phyloP scores from a whole-genome alignment of 2,797 vertebrate genomes.

The Poecilia wingei region DNA sequence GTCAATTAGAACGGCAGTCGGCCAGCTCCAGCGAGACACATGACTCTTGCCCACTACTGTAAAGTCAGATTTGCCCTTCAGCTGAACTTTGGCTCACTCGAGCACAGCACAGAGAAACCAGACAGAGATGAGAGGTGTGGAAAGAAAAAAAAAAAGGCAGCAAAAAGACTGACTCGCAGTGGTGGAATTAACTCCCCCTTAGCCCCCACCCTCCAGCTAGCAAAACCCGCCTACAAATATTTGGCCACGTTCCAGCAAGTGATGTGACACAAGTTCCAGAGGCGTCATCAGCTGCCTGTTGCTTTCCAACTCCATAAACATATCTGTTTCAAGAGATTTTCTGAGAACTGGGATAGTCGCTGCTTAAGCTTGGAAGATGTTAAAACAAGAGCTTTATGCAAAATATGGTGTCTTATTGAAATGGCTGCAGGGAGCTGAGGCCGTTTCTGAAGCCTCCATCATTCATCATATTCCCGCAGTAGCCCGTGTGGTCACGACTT shows the following conservation, averaged over 20 bases:
- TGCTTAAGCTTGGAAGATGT: neutral
- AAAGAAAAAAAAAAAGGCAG: constrained; percentile 43
- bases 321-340: constrained; percentile 12
- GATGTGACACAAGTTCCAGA: constrained; percentile 63
- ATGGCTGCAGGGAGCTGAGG: neutral
- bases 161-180: constrained; percentile 57
- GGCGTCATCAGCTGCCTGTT: constrained; percentile 49
- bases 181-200: constrained; percentile 60
- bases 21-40: constrained; percentile 86
- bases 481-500: neutral
- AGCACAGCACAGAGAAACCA: constrained; percentile 48
- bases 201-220: constrained; percentile 11
- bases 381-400: neutral
- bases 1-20: constrained; percentile 67
- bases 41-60: constrained; percentile 85
- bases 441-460: neutral
- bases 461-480: neutral
- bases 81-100: constrained; percentile 94
- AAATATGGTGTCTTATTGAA: neutral
- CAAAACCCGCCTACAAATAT: constrained; percentile 55
- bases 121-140: constrained; percentile 57
- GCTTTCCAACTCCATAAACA: constrained; percentile 23
- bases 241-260: constrained; percentile 64
- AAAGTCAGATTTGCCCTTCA: constrained; percentile 92
- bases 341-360: neutral